Evolutionary conservation across 1,140 invertebrate genomes (phyloP).

Genomic region (Calephelis nemesis): DNA sequence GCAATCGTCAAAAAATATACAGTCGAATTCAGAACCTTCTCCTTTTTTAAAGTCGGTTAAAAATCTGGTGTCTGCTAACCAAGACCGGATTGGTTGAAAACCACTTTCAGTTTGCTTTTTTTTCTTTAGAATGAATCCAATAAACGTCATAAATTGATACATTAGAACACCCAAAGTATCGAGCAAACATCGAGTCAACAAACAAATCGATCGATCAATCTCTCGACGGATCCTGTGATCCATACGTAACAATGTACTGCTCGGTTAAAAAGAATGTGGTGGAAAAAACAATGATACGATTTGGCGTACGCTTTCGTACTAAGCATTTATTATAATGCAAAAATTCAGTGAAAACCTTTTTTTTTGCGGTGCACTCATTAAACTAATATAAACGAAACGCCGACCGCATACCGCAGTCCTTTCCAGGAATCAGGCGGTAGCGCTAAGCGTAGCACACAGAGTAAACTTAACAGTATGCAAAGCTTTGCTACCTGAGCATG

Average conservation of each 20-base stretch:
- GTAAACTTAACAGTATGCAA: slow-evolving; percentile 20
- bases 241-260: not conserved
- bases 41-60: too few species aligned
- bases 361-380: slow-evolving; percentile 45
- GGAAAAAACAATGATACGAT: slow-evolving; percentile 16
- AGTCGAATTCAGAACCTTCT: too few species aligned
- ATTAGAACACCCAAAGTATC: too few species aligned
- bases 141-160: too few species aligned
- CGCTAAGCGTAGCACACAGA: slow-evolving; percentile 27
- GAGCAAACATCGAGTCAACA: too few species aligned
- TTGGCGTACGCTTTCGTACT: slow-evolving; percentile 18
- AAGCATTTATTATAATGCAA: slow-evolving; percentile 16
- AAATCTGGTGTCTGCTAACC: too few species aligned
- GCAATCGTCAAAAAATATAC: too few species aligned
- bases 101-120: too few species aligned
- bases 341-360: slow-evolving; percentile 14
- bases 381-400: slow-evolving; percentile 54
- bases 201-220: not conserved
- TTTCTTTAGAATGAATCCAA: too few species aligned
- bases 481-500: not conserved
- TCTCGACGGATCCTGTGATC: not conserved
- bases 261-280: slow-evolving; percentile 1
- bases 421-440: slow-evolving; percentile 17
- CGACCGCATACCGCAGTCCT: slow-evolving; percentile 36
- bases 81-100: too few species aligned